Conservation (phyloP, 2,113 vertebrate species). For the Chaetorhynchus papuensis region DNA sequence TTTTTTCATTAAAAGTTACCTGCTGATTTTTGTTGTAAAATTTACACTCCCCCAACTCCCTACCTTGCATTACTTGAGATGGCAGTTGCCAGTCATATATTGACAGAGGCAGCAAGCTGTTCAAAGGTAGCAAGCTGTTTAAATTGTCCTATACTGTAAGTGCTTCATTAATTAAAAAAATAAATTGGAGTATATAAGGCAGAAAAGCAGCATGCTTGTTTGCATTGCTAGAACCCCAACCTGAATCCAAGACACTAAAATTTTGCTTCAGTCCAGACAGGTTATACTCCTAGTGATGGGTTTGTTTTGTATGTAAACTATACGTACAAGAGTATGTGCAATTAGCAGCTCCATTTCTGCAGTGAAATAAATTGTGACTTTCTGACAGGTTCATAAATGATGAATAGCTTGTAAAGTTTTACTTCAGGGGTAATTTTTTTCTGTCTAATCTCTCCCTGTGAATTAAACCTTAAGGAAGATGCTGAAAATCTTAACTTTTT, state of each 20-base stretch:
- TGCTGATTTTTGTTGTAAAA: not conserved
- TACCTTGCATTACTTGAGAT: not conserved
- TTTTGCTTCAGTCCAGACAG: not conserved
- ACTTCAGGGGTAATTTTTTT: not conserved
- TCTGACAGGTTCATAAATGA: not conserved
- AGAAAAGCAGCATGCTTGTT: not conserved
- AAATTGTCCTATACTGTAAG: not conserved
- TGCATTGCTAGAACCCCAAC: not conserved
- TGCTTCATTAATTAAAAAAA: not conserved
- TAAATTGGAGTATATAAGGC: not conserved
- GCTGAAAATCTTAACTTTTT: not conserved
- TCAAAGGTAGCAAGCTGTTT: not conserved
- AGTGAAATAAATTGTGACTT: not conserved
- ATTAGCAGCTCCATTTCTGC: not conserved
- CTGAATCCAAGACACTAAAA: not conserved
- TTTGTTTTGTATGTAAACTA: not conserved
- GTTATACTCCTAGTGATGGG: not conserved
- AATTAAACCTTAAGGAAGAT: not conserved
- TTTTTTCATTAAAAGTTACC: not conserved
- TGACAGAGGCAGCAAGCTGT: not conserved
- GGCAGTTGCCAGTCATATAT: not conserved
- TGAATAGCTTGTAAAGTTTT: not conserved
- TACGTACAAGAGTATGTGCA: accelerated
- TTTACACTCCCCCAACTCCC: not conserved
- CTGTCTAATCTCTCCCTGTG: not conserved